Evolutionary conservation across 2,797 vertebrate species (phyloP).

Genomic region (Tapera naevia): DNA sequence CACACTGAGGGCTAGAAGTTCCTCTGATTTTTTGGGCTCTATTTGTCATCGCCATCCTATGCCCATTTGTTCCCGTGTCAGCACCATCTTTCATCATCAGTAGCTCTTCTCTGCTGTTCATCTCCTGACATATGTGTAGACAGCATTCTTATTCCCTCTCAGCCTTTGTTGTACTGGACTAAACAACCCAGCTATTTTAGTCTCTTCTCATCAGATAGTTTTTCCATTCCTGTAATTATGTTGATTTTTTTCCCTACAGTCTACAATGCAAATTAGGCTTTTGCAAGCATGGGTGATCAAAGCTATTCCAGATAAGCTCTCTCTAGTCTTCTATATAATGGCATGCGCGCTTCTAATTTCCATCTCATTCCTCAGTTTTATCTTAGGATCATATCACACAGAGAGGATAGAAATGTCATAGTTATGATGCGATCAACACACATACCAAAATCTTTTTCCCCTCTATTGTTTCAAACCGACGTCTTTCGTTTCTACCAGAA

Average conservation of each 20-base stretch:
- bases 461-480: neutral
- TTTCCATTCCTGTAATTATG: slow-evolving; percentile 14
- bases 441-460: neutral
- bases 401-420: slow-evolving; percentile 28
- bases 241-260: neutral
- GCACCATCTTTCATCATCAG: neutral
- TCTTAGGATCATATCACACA: slow-evolving; percentile 46
- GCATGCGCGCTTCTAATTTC: slow-evolving; percentile 46
- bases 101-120: neutral
- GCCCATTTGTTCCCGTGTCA: neutral
- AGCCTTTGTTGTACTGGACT: neutral
- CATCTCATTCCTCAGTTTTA: slow-evolving; percentile 47
- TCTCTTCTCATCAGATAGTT: neutral
- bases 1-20: neutral
- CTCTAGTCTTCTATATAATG: slow-evolving; percentile 8
- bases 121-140: neutral
- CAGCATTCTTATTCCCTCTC: neutral
- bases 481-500: slow-evolving; percentile 24
- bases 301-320: slow-evolving; percentile 48
- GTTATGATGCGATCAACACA: slow-evolving; percentile 21
- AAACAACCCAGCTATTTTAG: neutral
- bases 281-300: slow-evolving; percentile 49
- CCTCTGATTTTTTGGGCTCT: neutral
- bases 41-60: neutral
- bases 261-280: slow-evolving; percentile 49